Evolutionary conservation across 2,113 vertebrate genomes (phyloP), one percentile per base, ranked within the genome.

Genomic region (Tinamus guttatus): DNA sequence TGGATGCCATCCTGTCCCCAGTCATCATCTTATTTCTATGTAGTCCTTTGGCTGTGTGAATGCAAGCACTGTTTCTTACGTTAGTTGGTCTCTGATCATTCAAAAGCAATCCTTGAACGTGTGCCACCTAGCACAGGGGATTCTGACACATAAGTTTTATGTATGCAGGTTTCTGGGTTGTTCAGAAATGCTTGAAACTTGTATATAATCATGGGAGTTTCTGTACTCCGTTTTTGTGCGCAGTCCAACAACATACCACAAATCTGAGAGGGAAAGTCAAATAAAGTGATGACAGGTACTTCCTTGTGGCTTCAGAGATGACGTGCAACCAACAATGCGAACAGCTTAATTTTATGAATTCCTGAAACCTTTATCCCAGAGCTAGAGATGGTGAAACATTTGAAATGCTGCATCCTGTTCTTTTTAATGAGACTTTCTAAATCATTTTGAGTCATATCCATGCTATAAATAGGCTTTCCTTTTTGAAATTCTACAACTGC

Each of bases 391-490:
- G 65, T 84, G 81, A 96, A 94, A 92, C 28, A 79, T 93, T 81
- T 89, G 69, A 95, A 95, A 89, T 85, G 83, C 43, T 93, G 38
- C 74, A 81, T 96, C 90, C 82, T 96, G 90, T 81, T 95, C 16
- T 38, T 81, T 90, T 94, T 96, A 88, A 79, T 84, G 83, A 64
- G 82, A 81, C 13, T 79, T 93, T 81, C n/a, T 69, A 90, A 96
- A 97, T 86, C 1, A 49, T 88, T 89, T 84, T 54, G 38, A 30
- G 52, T 81, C 27, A 28, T 45, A 13, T 79, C 43, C 49, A 54
- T 64, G 14, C 25, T 81, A 84, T 89, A 79, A 43, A 69, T 52
- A 88, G 38, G 9, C 7, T 68, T 95, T 84, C 22, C 18, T 82
- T 87, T 54, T 84, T 90, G 83, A 96, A 90, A 85, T 85, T 62